Conservation (phyloP, 1,140 invertebrate genomes). For the Diorhabda carinulata region DNA sequence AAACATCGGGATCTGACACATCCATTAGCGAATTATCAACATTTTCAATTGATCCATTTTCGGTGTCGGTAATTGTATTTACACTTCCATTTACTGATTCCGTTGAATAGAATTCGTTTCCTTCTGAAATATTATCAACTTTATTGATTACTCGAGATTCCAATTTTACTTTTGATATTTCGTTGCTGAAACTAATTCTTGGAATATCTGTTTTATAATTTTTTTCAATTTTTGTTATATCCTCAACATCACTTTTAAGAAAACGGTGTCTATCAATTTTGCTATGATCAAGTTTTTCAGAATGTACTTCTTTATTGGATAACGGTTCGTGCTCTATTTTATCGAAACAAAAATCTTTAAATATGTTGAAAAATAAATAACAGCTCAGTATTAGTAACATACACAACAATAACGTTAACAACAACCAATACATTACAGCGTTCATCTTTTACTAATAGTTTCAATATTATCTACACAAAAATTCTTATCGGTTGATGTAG, state of each 20-base stretch:
- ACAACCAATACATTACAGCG: constrained; percentile 29
- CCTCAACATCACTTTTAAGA: constrained; percentile 26
- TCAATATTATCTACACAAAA: background rate
- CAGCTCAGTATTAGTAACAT: constrained; percentile 23
- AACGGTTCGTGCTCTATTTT: background rate
- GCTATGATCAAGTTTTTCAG: background rate
- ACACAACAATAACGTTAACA: constrained; percentile 20
- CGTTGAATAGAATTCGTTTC: background rate
- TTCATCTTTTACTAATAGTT: constrained; percentile 18
- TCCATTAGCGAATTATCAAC: constrained; percentile 4
- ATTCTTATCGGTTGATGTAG: too few species aligned
- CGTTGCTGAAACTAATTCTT: constrained; percentile 16
- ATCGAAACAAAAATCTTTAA: constrained; percentile 16
- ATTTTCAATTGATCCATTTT: background rate
- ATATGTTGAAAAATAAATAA: constrained; percentile 21
- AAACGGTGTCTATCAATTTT: constrained; percentile 15
- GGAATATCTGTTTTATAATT: constrained; percentile 13
- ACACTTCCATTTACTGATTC: background rate
- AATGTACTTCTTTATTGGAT: background rate
- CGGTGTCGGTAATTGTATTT: background rate
- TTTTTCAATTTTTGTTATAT: constrained; percentile 22
- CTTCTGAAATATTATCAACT: too few species aligned
- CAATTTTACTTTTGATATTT: constrained; percentile 3
- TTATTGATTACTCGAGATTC: background rate
- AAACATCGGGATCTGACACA: constrained; percentile 12